Evolutionary conservation across 2,113 vertebrate species (phyloP), one percentile per base, ranked within the genome.

Genomic region (Panthera tigris): DNA sequence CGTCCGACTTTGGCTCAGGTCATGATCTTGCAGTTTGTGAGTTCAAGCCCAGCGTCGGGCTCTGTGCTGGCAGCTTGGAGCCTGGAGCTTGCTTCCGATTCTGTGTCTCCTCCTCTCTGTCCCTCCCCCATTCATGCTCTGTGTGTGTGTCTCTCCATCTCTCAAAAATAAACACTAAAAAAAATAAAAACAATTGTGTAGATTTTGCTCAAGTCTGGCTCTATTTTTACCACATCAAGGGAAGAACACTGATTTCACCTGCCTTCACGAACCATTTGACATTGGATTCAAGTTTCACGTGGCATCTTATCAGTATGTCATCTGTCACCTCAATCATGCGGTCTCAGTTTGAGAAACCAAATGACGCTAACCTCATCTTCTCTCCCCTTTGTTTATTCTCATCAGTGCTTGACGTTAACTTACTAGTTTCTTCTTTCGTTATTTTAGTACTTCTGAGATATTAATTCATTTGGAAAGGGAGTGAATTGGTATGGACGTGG

Each of bases 401-500:
- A 7, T 1, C 7, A 14, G 66, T 61, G 25, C 33, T 85, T 81
- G 50, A 31, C 4, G 36, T 39, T 81, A 93, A 89, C 39, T 83
- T 36, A 71, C 9, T 2, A 80, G 39, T 81, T 33, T 33, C 3
- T 57, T 94, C 52, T 36, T 71, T 19, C 31, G n/a, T 3, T 41
- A 2, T 80, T 73, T 80, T 9, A 69, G 8, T 31, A 33, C 23
- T 55, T 81, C 41, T 95, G 39, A 55, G 18, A 69, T 81, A 76
- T 92, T 71, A 55, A 25, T 81, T 94, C 39, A 76, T 31, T 73
- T 91, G 48, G 63, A 23, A 74, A 69, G 16, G n/a, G 9, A 23
- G 0, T 45, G 2, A 10, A 68, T 71, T 71, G n/a, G 2, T 73
- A 11, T 7, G 21, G 36, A 29, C 3, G 5, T 12, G 0, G 39